Percentiles rank a stretch among this genome's conserved stretches.
phyloP scores from a whole-genome alignment of 2,888 invertebrate genomes.

The Drosophila longiperda region DNA sequence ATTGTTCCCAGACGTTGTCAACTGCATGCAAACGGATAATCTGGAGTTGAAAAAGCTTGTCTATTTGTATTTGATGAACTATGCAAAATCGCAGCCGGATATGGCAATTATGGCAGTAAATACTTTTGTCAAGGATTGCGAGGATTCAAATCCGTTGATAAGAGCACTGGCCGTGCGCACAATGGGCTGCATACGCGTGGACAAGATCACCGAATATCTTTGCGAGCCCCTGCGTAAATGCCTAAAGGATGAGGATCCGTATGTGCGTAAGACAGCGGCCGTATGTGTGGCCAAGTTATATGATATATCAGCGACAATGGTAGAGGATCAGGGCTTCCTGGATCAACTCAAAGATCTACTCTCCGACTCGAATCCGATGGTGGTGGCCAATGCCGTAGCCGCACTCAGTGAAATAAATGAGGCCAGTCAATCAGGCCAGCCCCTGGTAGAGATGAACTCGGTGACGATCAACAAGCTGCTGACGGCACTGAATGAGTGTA shows the following conservation, averaged over 20 bases:
- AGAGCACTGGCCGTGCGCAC: constrained; percentile 99
- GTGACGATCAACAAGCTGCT: constrained; percentile 98
- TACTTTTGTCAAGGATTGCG: constrained; percentile 99
- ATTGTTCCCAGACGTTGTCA: constrained; percentile 99
- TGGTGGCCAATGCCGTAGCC: constrained; percentile 99
- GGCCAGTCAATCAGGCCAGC: constrained; percentile 97
- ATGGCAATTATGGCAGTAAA: constrained; percentile 99
- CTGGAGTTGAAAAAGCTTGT: constrained; percentile 99
- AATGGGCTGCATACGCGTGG: constrained; percentile 99
- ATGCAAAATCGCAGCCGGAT: constrained; percentile 99
- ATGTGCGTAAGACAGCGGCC: constrained; percentile 99
- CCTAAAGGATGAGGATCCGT: constrained; percentile 97
- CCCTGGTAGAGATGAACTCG: constrained; percentile 97
- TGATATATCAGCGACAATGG: constrained; percentile 94
- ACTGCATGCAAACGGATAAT: constrained; percentile 99
- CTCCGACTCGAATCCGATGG: constrained; percentile 99
- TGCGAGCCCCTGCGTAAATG: constrained; percentile 99
- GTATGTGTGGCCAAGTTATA: constrained; percentile 99
- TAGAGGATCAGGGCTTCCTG: constrained; percentile 93
- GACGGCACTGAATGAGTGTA: constrained; percentile 99
- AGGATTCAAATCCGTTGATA: constrained; percentile 99
- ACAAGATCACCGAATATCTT: constrained; percentile 99
- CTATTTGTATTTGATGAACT: constrained; percentile 99
- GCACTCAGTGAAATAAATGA: constrained; percentile 99
- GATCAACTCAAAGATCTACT: constrained; percentile 98